Evolutionary conservation across 2,797 vertebrate species (phyloP).

Genomic region (Buphagus erythrorhynchus): DNA sequence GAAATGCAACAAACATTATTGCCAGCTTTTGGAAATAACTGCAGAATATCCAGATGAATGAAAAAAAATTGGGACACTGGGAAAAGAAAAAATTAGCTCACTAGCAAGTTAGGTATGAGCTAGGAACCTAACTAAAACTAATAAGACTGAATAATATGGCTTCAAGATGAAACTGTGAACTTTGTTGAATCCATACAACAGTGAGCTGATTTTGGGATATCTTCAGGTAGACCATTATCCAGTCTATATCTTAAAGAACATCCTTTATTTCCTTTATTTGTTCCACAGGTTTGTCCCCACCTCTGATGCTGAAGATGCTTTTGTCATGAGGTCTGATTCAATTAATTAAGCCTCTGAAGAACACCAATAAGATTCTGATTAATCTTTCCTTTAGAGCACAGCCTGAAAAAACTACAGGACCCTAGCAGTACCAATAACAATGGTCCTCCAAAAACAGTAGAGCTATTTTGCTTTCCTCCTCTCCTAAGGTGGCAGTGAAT

Average conservation of each 20-base stretch:
- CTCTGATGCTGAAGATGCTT: neutral
- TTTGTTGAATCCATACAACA: neutral
- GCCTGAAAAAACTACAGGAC: neutral
- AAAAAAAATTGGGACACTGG: neutral
- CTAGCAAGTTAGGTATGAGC: neutral
- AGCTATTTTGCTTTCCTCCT: neutral
- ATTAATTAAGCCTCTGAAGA: neutral
- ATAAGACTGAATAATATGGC: neutral
- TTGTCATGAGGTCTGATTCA: neutral
- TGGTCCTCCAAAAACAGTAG: neutral
- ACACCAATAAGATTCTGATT: neutral
- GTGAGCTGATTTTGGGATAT: neutral
- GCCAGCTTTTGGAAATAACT: neutral
- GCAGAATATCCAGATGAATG: neutral
- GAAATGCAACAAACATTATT: neutral
- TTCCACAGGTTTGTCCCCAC: neutral
- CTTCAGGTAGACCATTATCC: neutral
- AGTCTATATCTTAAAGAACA: neutral
- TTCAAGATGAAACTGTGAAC: neutral
- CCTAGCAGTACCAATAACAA: neutral
- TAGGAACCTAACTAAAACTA: neutral
- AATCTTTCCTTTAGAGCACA: neutral
- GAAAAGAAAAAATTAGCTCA: neutral
- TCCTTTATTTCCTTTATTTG: neutral
- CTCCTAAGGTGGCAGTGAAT: neutral